Evolutionary conservation across 1,140 invertebrate genomes (phyloP).

Genomic region (Bursaphelenchus mucronatus): DNA sequence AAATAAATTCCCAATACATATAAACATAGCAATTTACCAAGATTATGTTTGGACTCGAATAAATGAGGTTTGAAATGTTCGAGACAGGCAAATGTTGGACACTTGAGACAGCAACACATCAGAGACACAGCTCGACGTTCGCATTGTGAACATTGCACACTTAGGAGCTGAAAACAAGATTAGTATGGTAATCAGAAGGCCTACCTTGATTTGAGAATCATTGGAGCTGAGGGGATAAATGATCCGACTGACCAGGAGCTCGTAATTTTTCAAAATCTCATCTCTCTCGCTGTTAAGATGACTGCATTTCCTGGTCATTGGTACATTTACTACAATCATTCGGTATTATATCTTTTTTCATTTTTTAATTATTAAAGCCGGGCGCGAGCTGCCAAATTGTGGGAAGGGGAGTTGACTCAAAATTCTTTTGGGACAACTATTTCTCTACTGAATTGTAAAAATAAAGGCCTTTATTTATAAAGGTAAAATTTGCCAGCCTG

Average conservation of each 20-base stretch:
- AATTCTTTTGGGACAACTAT: no score
- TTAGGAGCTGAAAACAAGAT: neutral
- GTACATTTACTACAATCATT: no score
- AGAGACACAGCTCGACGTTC: constrained; percentile 20
- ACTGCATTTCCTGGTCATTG: no score
- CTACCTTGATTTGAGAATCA: constrained; percentile 8
- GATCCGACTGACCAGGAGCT: constrained; percentile 3
- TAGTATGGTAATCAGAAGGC: neutral
- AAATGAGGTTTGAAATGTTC: constrained; percentile 36
- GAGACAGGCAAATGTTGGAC: constrained; percentile 39
- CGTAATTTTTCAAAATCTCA: neutral
- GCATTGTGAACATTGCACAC: constrained; percentile 27
- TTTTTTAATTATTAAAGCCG: no score
- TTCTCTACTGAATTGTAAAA: no score
- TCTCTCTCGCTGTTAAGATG: neutral
- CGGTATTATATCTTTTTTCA: no score
- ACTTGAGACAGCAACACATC: constrained; percentile 42
- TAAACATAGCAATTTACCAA: constrained; percentile 23
- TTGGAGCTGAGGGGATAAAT: constrained; percentile 5
- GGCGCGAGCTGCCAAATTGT: no score
- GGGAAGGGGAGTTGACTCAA: no score
- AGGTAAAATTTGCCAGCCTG: no score
- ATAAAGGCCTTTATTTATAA: no score
- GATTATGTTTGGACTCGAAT: constrained; percentile 19
- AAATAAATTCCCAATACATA: constrained; percentile 45